Evolutionary conservation across 2,797 vertebrate species (phyloP).

Genomic region (Myotis vivesi): DNA sequence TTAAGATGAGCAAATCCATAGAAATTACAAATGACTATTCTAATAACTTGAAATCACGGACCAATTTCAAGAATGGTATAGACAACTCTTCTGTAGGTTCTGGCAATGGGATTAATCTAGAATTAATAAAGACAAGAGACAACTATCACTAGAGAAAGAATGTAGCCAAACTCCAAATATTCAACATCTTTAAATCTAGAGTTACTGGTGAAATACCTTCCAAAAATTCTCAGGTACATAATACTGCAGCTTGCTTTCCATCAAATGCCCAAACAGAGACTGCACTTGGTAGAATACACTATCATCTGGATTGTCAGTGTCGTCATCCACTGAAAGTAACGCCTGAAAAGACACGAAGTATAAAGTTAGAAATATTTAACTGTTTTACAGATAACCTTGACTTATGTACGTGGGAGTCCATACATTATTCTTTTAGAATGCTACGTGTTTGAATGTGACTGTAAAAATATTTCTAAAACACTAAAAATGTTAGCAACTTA

Average conservation of each 20-base stretch:
- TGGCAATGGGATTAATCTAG: not conserved
- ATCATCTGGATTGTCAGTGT: slow-evolving; percentile 97
- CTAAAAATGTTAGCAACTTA: not conserved
- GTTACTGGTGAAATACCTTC: slow-evolving; percentile 89
- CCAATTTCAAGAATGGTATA: not conserved
- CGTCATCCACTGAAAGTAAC: slow-evolving; percentile 96
- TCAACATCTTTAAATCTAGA: not conserved
- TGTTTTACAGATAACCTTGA: not conserved
- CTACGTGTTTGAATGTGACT: not conserved
- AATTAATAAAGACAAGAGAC: not conserved
- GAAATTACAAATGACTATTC: not conserved
- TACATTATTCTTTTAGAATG: not conserved
- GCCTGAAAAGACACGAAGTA: slow-evolving; percentile 83
- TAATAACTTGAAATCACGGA: not conserved
- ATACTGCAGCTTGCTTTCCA: slow-evolving; percentile 99
- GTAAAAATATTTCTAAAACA: slow-evolving; percentile 18
- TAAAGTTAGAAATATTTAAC: not conserved
- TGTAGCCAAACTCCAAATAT: not conserved
- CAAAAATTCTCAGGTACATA: slow-evolving; percentile 99
- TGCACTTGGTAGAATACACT: slow-evolving; percentile 99
- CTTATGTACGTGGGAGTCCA: rapidly evolving
- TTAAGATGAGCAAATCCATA: not conserved
- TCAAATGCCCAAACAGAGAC: slow-evolving; percentile 97
- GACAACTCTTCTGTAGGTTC: not conserved
- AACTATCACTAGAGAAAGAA: not conserved